Percentiles rank a stretch among this genome's conserved stretches.
Evolutionary conservation across 2,113 vertebrate genomes (phyloP).

Genomic region (Leucosticte australis): DNA sequence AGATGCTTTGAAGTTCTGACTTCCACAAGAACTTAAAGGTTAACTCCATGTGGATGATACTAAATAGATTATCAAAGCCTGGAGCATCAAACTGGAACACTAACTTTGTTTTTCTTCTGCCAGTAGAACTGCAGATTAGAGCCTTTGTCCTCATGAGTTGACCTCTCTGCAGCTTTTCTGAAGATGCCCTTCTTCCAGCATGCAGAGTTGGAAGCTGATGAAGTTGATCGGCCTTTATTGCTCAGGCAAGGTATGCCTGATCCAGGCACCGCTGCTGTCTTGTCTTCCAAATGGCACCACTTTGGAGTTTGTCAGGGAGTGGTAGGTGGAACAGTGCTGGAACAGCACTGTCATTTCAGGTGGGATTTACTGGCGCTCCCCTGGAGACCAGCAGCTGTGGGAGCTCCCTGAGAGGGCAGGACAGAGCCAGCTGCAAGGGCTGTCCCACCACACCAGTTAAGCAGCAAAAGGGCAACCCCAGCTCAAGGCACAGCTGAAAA

Average conservation of each 20-base stretch:
- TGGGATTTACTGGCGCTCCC: background rate
- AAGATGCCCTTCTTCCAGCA: background rate
- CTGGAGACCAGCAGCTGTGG: background rate
- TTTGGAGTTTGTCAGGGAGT: rapidly evolving
- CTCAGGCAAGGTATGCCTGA: background rate
- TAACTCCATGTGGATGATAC: background rate
- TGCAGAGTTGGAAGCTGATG: background rate
- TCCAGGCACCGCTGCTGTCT: background rate
- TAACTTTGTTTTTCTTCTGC: background rate
- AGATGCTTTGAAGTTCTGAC: background rate
- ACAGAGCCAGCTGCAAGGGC: background rate
- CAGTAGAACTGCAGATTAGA: background rate
- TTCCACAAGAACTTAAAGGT: background rate
- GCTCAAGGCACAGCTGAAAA: background rate
- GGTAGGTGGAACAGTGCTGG: rapidly evolving
- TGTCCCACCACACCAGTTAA: background rate
- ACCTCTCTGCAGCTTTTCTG: background rate
- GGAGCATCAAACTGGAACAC: background rate
- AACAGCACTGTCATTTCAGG: background rate
- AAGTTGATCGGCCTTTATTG: background rate
- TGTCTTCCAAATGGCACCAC: background rate
- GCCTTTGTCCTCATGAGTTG: background rate
- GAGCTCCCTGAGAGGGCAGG: rapidly evolving
- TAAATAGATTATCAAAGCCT: background rate
- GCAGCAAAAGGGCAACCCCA: background rate